Base-by-base conservation (phyloP, 1,140 invertebrate species). In the Drosophila repleta region DNA sequence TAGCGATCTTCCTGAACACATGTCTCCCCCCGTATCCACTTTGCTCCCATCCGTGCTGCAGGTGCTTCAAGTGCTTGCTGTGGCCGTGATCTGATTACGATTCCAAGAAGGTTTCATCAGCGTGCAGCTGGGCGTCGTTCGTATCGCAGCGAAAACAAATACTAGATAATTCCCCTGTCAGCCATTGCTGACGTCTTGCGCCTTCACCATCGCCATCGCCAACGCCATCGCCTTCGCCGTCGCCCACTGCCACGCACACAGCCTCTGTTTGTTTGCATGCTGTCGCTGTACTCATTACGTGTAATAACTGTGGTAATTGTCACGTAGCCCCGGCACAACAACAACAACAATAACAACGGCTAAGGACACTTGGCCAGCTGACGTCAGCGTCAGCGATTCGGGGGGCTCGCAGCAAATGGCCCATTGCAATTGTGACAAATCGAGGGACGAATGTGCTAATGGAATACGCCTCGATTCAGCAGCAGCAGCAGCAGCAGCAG, bases 271-370 rank as follows among this genome's bases (percentile, higher is more conserved):
- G 62, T 66, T 52, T 65, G 37, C 46, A 35, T 32, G 45, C 32
- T 20, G 13, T 45, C n/a, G 24, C 45, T 67, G 52, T 62, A 48
- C 60, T 80, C 61, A 78, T 78, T 77, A 74, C 74, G 66, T 74
- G 64, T 83, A 77, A 70, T 77, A 60, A 64, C 61, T 51, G 48
- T 48, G 57, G 62, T 75, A 83, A 75, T 75, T 83, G 79, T 83
- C 79, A 83, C 79, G 79, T 82, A 82, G 64, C 18, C 13, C 32
- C 39, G 29, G 21, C 26, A n/a, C 15, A 53, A 62, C 13, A 62
- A 52, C 53, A 56, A 17, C 56, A 57, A 53, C 63, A 60, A 55
- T 51, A 35, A 69, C 37, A 29, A 39, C 43, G 3, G 32, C 64
- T 61, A 65, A 52, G 57, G 72, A 67, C 58, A 70, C 73, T 66